Percentiles rank a stretch among this genome's conserved stretches.
Conservation (phyloP, 2,113 vertebrate species). For the Ancistrus triradiatus region DNA sequence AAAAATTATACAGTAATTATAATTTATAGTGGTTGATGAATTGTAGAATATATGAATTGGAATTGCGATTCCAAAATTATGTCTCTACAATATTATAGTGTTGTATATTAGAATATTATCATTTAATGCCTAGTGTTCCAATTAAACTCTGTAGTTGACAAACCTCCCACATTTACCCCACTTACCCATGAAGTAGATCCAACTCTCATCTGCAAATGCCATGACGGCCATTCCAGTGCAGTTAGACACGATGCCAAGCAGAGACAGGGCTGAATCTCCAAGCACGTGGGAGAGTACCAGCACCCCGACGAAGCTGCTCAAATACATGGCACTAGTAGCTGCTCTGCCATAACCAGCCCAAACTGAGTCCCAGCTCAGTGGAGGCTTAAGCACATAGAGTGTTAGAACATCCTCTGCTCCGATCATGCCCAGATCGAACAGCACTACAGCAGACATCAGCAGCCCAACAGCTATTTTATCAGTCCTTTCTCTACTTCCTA, state of each 20-base stretch:
- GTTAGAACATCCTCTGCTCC: conserved; percentile 50
- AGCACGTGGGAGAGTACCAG: conserved; percentile 40
- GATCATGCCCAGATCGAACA: conserved; percentile 49
- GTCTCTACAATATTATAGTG: no score
- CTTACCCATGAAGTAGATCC: conserved; percentile 55
- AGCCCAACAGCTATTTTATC: conserved; percentile 24
- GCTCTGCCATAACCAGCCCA: conserved; percentile 53
- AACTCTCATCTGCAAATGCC: conserved; percentile 48
- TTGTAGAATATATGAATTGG: no score
- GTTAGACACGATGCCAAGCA: conserved; percentile 54
- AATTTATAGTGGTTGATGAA: no score
- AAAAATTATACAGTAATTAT: no score
- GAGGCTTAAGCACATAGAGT: conserved; percentile 54
- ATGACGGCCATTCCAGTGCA: conserved; percentile 52
- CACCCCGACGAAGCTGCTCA: conserved; percentile 54
- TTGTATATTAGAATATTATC: no score
- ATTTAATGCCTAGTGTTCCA: no score
- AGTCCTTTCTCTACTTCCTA: background rate
- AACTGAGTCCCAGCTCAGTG: conserved; percentile 51
- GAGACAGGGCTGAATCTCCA: conserved; percentile 42
- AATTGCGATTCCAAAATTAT: no score
- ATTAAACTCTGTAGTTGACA: no score
- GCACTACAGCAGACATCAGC: conserved; percentile 42
- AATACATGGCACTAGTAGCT: conserved; percentile 50
- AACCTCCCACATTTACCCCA: background rate